Base-by-base conservation (phyloP, 2,797 vertebrate species). In the Phataginus tetradactyla region DNA sequence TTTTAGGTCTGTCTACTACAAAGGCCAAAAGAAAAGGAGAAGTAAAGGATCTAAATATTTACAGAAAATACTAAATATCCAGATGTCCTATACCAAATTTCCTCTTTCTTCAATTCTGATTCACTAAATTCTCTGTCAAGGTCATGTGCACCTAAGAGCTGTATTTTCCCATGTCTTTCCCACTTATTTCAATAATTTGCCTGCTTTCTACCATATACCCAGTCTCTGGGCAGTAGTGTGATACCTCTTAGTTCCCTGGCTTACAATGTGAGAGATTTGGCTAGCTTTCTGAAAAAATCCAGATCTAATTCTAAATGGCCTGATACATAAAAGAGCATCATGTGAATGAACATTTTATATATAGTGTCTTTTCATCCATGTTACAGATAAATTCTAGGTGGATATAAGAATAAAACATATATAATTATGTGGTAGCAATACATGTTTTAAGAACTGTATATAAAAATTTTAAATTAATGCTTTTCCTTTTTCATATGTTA, bases 281-380 rank as follows among this genome's bases (percentile, higher is more conserved):
- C 4, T 72, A 34, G 27, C 20, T 71, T 84, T 80, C 63, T 81
- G 51, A n/a, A 29, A 86, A 74, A 13, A 96, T 74, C 32, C 42
- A 87, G 17, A 63, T 81, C 34, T 86, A 86, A 88, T 29, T 96
- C 49, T 90, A 96, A 90, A 72, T 68, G 34, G 14, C 61, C 45
- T 29, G 1, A n/a, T 53, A 78, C 18, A 64, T 72, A 78, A 91
- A 94, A 84, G n/a, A 69, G 63, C 83, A 87, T 63, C 15, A 53
- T 57, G 21, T 72, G 32, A 95, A 74, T 66, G 32, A 95, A 74
- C 45, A 85, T 81, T 92, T 51, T 15, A 34, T 15, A 39, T 18
- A 27, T 5, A 57, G 25, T 20, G 37, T 77, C 4, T 66, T 72
- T 86, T 57, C 17, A 77, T 78, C 87, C 29, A 68, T 68, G n/a